Evolutionary conservation across 2,888 invertebrate genomes (phyloP).

Genomic region (Eurois occulta): DNA sequence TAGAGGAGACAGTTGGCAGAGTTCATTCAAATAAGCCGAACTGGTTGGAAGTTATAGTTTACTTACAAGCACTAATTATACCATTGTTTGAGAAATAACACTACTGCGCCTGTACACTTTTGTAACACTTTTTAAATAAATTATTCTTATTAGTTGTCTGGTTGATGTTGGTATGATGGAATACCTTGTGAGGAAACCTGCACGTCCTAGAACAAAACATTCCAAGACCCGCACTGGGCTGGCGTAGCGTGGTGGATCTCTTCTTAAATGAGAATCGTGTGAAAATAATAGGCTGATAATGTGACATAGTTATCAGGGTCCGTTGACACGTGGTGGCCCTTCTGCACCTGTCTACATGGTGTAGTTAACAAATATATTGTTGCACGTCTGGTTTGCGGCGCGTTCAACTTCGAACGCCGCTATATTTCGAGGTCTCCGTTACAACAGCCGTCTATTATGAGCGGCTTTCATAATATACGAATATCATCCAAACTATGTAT

Average conservation of each 20-base stretch:
- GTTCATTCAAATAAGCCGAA: too few relatives aligned
- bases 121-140: too few relatives aligned
- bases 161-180: not conserved
- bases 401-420: not conserved
- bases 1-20: too few relatives aligned
- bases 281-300: not conserved
- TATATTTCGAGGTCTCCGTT: constrained; percentile 9
- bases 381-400: constrained; percentile 6
- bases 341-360: not conserved
- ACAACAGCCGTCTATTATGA: not conserved
- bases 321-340: not conserved
- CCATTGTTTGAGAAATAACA: too few relatives aligned
- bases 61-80: too few relatives aligned
- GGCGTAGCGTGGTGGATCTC: not conserved
- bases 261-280: not conserved
- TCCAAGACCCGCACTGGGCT: not conserved
- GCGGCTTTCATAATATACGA: not conserved
- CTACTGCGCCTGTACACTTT: too few relatives aligned
- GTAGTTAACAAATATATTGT: constrained; percentile 25
- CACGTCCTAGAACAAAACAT: not conserved
- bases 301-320: not conserved
- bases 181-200: not conserved
- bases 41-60: too few relatives aligned
- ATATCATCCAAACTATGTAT: not conserved
- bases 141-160: not conserved